Percentiles rank a stretch among this genome's conserved stretches.
phyloP scores from a whole-genome alignment of 2,888 invertebrate species.

The Synergus itoensis region DNA sequence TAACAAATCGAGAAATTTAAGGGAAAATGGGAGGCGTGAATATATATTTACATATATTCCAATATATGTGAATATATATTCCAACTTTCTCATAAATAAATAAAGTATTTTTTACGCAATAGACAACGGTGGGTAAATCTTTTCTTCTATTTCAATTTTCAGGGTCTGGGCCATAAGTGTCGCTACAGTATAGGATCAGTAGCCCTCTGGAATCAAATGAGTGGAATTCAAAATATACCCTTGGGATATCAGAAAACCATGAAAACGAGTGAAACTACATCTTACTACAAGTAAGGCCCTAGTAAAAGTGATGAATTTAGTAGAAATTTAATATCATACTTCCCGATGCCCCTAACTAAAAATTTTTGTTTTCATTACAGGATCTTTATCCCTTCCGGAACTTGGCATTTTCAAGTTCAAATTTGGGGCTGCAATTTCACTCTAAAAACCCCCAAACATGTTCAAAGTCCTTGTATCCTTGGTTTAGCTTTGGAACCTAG shows the following conservation, averaged over 20 bases:
- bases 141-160: neutral
- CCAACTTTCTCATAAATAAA: no score
- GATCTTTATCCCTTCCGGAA: slow-evolving; percentile 78
- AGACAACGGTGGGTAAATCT: no score
- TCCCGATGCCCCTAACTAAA: neutral
- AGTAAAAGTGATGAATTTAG: neutral
- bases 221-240: slow-evolving; percentile 75
- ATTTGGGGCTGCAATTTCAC: slow-evolving; percentile 76
- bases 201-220: slow-evolving; percentile 78
- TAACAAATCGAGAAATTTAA: neutral
- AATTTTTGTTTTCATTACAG: slow-evolving; percentile 60
- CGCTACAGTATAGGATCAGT: slow-evolving; percentile 79
- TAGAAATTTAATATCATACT: neutral
- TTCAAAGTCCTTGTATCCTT: slow-evolving; percentile 72
- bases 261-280: slow-evolving; percentile 73
- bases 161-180: slow-evolving; percentile 79
- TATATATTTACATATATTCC: no score
- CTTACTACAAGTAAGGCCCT: slow-evolving; percentile 77
- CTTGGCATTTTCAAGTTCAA: slow-evolving; percentile 76
- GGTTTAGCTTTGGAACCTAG: slow-evolving; percentile 74
- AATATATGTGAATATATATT: no score
- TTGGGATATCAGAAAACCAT: slow-evolving; percentile 72
- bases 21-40: no score
- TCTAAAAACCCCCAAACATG: slow-evolving; percentile 60
- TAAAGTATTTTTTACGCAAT: no score